Evolutionary conservation across 2,797 vertebrate genomes (phyloP), one percentile per base, ranked within the genome.

Genomic region (Enteromius mattozi): DNA sequence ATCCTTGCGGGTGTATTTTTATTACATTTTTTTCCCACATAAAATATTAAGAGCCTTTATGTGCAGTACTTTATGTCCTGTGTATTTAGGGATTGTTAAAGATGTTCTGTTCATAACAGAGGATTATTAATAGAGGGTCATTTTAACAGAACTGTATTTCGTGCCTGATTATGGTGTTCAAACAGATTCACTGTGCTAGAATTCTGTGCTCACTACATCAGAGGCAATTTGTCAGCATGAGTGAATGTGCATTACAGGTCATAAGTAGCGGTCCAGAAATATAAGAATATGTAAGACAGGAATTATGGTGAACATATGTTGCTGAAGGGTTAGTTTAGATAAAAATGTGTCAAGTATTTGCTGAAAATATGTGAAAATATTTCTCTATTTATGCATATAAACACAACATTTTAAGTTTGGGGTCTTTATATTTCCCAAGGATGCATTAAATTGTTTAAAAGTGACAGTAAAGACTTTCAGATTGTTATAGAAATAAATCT

Each of bases 21-120:
- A 78, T 79, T 84, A 71, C 21, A 14, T 35, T 70, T 66, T 47
- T 47, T 47, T 49, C 14, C 72, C 47, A 24, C 47, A 83, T 78
- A 83, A 83, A 83, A 78, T 69, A 77, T 42, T 59, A 37, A 83
- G 49, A 33, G 49, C 17, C 30, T 79, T 79, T 79, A 72, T 78
- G 40, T 49, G 51, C 27, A 71, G 66, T 79, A 72, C 21, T 81
- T 87, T 85, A 61, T 87, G 81, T 65, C 72, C 78, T 72, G 51
- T 42, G 74, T 76, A 78, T 76, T 81, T 77, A 68, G 61, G 47
- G 35, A 17, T 80, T 65, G 56, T 74, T 72, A 80, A 56, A 66
- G 45, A 77, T 81, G 51, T 51, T 68, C 84, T 81, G 83, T 81
- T 87, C 86, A 87, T 87, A 86, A 85, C 49, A 75, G 82, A 81